phyloP scores from a whole-genome alignment of 2,797 vertebrate genomes.

The Spinus olivaceus region DNA sequence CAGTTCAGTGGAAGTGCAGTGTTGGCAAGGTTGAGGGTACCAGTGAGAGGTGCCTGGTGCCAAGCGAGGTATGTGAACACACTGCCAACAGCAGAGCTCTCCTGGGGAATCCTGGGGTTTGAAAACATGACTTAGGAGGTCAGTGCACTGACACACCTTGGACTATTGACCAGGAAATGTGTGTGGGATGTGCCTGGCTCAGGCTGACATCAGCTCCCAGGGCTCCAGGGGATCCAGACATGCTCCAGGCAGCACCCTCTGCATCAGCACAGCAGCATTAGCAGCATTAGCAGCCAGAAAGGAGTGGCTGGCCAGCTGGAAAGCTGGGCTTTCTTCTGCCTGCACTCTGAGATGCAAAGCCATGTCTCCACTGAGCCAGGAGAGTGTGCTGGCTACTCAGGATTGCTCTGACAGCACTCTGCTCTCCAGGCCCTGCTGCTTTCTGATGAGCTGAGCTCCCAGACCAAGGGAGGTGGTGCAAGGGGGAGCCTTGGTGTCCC shows the following conservation, averaged over 20 bases:
- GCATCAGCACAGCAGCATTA: rapidly evolving
- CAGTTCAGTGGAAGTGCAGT: background rate
- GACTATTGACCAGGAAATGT: background rate
- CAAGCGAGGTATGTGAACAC: background rate
- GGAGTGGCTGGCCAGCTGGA: background rate
- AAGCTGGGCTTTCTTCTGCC: rapidly evolving
- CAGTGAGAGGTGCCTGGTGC: background rate
- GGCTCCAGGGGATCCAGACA: background rate
- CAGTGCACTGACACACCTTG: background rate
- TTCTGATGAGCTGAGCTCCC: background rate
- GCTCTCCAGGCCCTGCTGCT: background rate
- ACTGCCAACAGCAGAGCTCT: background rate
- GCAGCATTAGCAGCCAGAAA: background rate
- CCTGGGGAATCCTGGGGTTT: background rate
- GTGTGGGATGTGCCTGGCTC: background rate
- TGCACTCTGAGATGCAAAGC: background rate
- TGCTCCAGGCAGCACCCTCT: background rate
- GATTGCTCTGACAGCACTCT: background rate
- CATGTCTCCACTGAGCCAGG: slow-evolving; percentile 6
- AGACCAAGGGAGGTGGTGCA: too few species aligned
- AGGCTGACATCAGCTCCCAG: background rate
- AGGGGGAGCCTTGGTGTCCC: background rate
- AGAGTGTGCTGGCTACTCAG: slow-evolving; percentile 50
- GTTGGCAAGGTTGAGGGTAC: background rate
- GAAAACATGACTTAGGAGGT: background rate